These are phyloP conservation scores for Cavia porcellus DNA, from an alignment of 2,113 vertebrate species.

Conservation along the genomic window DNA sequence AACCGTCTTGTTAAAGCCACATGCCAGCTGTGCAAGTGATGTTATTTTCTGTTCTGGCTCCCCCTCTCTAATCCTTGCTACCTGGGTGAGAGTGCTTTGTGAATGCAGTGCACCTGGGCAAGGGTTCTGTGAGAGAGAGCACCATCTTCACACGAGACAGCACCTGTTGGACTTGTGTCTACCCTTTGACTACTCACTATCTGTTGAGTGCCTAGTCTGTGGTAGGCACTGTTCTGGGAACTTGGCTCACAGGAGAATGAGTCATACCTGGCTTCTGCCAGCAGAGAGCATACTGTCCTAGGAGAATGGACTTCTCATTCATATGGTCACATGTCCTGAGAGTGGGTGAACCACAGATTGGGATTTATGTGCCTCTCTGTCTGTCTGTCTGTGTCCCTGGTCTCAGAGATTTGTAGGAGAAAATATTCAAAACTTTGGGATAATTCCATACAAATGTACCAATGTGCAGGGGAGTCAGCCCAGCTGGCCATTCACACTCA, in stretches of 20 bases:
- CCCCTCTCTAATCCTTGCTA: constrained; percentile 73
- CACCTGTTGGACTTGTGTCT: neutral
- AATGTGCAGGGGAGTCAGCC: neutral
- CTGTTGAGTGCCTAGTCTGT: neutral
- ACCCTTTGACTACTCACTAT: neutral
- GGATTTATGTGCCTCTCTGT: neutral
- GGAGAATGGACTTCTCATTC: neutral
- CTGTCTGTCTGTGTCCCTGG: neutral
- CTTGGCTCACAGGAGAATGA: neutral
- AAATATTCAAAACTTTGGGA: constrained; percentile 5
- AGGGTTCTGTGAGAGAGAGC: constrained; percentile 54
- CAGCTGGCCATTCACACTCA: neutral
- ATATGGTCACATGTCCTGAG: neutral
- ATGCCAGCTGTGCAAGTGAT: neutral
- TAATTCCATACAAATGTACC: neutral
- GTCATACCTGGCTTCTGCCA: neutral
- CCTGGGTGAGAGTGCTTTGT: constrained; percentile 76
- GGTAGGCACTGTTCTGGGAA: neutral
- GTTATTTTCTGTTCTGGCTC: constrained; percentile 39
- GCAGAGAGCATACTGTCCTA: neutral
- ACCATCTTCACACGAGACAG: neutral
- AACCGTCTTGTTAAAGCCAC: constrained; percentile 1
- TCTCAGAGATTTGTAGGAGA: neutral
- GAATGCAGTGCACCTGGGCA: constrained; percentile 71
- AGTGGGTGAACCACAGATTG: neutral